Evolutionary conservation across 2,888 invertebrate genomes (phyloP).

Genomic region (Helleia helle): DNA sequence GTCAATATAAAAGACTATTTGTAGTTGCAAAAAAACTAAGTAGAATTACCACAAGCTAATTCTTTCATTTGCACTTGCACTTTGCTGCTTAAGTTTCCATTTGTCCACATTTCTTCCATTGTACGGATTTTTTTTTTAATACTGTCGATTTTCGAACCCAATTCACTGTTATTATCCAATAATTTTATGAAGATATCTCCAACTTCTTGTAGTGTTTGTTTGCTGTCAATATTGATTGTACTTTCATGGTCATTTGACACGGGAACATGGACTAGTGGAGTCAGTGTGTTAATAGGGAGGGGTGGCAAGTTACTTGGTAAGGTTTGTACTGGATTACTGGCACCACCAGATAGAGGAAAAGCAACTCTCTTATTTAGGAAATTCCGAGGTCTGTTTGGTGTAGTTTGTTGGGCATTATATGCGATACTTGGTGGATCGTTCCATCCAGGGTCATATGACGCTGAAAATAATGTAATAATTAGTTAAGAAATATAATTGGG

Average conservation of each 20-base stretch:
- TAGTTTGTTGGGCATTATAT: constrained; percentile 49
- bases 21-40: too few relatives aligned
- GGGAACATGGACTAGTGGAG: constrained; percentile 17
- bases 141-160: constrained; percentile 61
- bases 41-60: constrained; percentile 65
- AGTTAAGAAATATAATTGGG: not conserved
- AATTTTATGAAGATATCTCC: constrained; percentile 41
- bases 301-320: constrained; percentile 38
- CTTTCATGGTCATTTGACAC: constrained; percentile 10
- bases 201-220: constrained; percentile 41
- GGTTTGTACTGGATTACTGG: constrained; percentile 24
- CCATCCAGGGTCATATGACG: constrained; percentile 70
- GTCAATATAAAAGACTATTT: too few relatives aligned
- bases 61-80: constrained; percentile 64
- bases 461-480: constrained; percentile 30
- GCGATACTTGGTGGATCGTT: constrained; percentile 72
- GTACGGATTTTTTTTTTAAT: constrained; percentile 66
- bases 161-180: constrained; percentile 46
- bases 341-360: constrained; percentile 50
- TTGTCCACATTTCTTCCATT: constrained; percentile 74
- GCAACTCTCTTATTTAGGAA: constrained; percentile 71
- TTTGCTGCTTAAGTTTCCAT: constrained; percentile 62
- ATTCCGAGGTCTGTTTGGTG: constrained; percentile 55
- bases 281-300: constrained; percentile 28
- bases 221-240: constrained; percentile 34